Conservation (phyloP, 2,113 vertebrate genomes). For the Regulus satrapa region DNA sequence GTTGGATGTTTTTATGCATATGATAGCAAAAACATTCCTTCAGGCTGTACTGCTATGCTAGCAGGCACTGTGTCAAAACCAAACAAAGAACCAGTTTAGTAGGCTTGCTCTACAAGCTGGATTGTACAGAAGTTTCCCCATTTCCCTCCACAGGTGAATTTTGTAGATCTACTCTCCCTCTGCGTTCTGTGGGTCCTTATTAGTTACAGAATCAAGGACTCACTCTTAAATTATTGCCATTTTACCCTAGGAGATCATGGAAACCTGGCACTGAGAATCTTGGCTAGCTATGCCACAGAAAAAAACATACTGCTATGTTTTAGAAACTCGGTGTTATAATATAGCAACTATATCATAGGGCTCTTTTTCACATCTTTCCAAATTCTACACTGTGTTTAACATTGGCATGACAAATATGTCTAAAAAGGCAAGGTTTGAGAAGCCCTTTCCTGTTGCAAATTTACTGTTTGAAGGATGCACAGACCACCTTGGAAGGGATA, state of each 20-base stretch:
- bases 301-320: neutral
- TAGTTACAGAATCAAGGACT: neutral
- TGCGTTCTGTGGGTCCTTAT: neutral
- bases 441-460: neutral
- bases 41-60: neutral
- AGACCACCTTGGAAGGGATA: neutral
- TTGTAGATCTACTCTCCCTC: conserved; percentile 30
- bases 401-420: neutral
- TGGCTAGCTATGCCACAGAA: neutral
- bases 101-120: neutral
- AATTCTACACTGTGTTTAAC: neutral
- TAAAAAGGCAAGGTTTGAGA: neutral
- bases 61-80: conserved; percentile 41
- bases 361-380: neutral
- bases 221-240: neutral
- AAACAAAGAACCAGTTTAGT: conserved; percentile 55
- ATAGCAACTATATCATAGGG: neutral
- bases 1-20: conserved; percentile 18
- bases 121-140: neutral
- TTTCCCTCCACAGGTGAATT: conserved; percentile 29
- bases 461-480: neutral
- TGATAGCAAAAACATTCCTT: conserved; percentile 61
- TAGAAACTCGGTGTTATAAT: neutral
- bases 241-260: conserved; percentile 12
- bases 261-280: conserved; percentile 29